phyloP scores from a whole-genome alignment of 1,140 invertebrate species.

The Patella vulgata region DNA sequence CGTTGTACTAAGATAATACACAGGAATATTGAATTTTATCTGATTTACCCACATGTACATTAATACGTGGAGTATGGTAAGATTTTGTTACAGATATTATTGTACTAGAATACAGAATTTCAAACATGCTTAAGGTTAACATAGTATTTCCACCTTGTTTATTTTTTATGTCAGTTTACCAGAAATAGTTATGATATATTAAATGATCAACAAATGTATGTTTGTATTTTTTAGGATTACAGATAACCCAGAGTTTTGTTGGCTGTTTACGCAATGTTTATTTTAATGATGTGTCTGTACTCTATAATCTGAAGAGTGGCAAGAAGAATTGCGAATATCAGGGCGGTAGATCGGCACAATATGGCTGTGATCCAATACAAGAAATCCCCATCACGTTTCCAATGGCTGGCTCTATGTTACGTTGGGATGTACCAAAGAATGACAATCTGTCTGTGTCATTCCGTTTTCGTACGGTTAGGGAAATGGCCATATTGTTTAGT shows the following conservation, averaged over 20 bases:
- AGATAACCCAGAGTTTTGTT: slow-evolving; percentile 73
- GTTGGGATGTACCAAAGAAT: slow-evolving; percentile 74
- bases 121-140: too few species aligned
- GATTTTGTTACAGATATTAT: too few species aligned
- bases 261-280: slow-evolving; percentile 92
- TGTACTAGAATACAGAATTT: too few species aligned
- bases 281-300: slow-evolving; percentile 89
- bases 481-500: slow-evolving; percentile 84
- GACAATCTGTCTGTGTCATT: slow-evolving; percentile 80
- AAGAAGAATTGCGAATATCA: slow-evolving; percentile 76
- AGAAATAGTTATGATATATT: too few species aligned
- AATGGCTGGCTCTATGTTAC: slow-evolving; percentile 73
- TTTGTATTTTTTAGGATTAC: slow-evolving; percentile 68
- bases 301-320: slow-evolving; percentile 82
- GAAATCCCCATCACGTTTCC: slow-evolving; percentile 93
- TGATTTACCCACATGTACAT: too few species aligned
- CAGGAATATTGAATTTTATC: too few species aligned
- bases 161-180: too few species aligned
- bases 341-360: slow-evolving; percentile 81
- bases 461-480: slow-evolving; percentile 87
- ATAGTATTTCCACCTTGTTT: too few species aligned
- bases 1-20: too few species aligned
- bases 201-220: too few species aligned
- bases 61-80: too few species aligned
- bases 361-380: slow-evolving; percentile 83